phyloP scores from a whole-genome alignment of 2,888 invertebrate genomes.

The Cremastinae sp. region DNA sequence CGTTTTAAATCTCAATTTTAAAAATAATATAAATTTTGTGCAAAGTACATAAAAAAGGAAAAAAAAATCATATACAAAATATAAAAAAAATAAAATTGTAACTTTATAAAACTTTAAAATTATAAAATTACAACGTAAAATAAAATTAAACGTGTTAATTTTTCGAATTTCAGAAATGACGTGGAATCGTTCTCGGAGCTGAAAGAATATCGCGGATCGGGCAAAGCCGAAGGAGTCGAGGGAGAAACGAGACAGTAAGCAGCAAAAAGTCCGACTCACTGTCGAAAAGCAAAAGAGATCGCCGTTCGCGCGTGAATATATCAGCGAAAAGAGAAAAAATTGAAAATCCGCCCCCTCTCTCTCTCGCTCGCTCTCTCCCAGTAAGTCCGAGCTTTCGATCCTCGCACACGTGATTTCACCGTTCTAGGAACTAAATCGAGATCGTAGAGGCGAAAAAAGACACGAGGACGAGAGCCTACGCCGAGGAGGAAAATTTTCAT shows the following conservation, averaged over 20 bases:
- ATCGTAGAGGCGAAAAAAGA: neutral
- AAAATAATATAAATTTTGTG: too few relatives aligned
- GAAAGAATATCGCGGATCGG: conserved; percentile 75
- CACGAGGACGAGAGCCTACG: neutral
- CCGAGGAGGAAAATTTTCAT: neutral
- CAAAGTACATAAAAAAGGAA: neutral
- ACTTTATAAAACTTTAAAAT: neutral
- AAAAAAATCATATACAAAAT: neutral
- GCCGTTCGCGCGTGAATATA: conserved; percentile 3
- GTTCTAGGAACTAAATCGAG: neutral
- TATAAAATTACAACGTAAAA: neutral
- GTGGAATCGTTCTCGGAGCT: conserved; percentile 74
- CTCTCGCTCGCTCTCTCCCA: conserved; percentile 38
- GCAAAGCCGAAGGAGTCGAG: conserved; percentile 69
- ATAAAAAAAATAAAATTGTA: neutral
- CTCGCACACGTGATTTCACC: conserved; percentile 27
- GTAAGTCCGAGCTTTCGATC: conserved; percentile 31
- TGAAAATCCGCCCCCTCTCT: conserved; percentile 33
- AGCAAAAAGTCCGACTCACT: conserved; percentile 53
- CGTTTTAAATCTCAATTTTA: too few relatives aligned
- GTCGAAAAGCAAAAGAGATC: conserved; percentile 40
- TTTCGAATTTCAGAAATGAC: conserved; percentile 73
- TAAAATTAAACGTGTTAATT: neutral
- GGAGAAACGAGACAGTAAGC: conserved; percentile 77
- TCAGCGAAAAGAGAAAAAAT: conserved; percentile 6